Base-by-base conservation (phyloP, 1,140 invertebrate genomes). In the Bradysia coprophila region DNA sequence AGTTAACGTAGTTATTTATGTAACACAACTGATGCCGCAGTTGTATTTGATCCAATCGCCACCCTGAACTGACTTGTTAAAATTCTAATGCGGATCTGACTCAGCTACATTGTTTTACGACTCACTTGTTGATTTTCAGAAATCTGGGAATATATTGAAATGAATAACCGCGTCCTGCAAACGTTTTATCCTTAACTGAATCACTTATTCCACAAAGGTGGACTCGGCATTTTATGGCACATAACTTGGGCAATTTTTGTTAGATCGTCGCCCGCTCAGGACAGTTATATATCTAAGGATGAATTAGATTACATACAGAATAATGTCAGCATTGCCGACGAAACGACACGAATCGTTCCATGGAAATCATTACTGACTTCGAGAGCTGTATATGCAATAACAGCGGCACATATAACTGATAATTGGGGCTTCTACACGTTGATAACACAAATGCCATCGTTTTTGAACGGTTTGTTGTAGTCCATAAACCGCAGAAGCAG, bases 401-500 rank as follows among this genome's bases (percentile, higher is more conserved):
- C 87, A 15, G 71, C 76, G 16, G 86, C 88, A 3, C 89, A 94
- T 59, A 93, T 93, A 62, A 79, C 84, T 43, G 89, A 94, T 61
- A 94, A 94, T 63, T 95, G 90, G 90, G 90, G 89, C 11, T 92
- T 93, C 62, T 94, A 94, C 55, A 93, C 87, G 0, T 70, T 92
- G 55, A 68, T 93, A 0, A 92, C 88, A 0, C 81, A 88, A 50
- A 62, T 95, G 22, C 91, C 91, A 3, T 88, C 80, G 24, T 96
- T 90, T 60, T 81, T 96, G 72, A 83, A 74, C 65, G 81, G 82
- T 84, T 52, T 49, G 42, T 50, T 47, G 40, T 45, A 5, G 37
- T n/a, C n/a, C n/a, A n/a, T n/a, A n/a, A n/a, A n/a, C n/a, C n/a
- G n/a, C n/a, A n/a, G n/a, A n/a, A n/a, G n/a, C n/a, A n/a, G 3